These are phyloP conservation scores for Sander vitreus DNA, from an alignment of 2,113 vertebrate species.

Conservation along the genomic window DNA sequence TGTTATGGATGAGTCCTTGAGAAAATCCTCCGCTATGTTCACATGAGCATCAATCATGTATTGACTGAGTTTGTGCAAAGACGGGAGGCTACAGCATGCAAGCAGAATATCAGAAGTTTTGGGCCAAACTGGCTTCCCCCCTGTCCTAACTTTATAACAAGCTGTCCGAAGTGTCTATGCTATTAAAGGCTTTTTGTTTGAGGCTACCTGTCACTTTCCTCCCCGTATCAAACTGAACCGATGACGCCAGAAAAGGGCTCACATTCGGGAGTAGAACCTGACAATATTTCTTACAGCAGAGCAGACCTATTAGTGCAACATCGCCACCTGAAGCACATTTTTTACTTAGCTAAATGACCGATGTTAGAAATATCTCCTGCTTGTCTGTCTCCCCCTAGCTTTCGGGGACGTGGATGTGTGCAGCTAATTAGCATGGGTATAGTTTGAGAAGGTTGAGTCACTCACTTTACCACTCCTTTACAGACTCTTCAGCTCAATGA, in stretches of 20 bases:
- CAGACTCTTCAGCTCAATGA: not conserved
- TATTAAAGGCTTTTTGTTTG: not conserved
- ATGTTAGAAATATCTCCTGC: not conserved
- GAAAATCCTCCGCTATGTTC: slow-evolving; percentile 48
- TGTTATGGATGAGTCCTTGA: slow-evolving; percentile 61
- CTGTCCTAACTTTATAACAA: slow-evolving; percentile 37
- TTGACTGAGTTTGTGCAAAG: slow-evolving; percentile 44
- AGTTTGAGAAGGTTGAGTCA: slow-evolving; percentile 6
- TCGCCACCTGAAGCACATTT: not conserved
- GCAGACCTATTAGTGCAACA: not conserved
- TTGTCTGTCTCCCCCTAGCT: slow-evolving; percentile 9
- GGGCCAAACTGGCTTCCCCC: not conserved
- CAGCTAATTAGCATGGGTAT: not conserved
- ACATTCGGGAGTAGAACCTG: not conserved
- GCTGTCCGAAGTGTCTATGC: not conserved
- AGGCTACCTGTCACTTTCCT: slow-evolving; percentile 6
- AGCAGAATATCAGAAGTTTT: slow-evolving; percentile 33
- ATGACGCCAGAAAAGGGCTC: not conserved
- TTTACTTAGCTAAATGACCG: not conserved
- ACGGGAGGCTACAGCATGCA: slow-evolving; percentile 15
- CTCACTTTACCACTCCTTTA: slow-evolving; percentile 15
- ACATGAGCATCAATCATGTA: slow-evolving; percentile 54
- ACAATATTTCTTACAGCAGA: not conserved
- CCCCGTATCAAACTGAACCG: not conserved
- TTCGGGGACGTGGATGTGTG: slow-evolving; percentile 3